These are phyloP conservation scores for Phaonia tiefii DNA, from an alignment of 2,888 invertebrate genomes.

Conservation along the genomic window DNA sequence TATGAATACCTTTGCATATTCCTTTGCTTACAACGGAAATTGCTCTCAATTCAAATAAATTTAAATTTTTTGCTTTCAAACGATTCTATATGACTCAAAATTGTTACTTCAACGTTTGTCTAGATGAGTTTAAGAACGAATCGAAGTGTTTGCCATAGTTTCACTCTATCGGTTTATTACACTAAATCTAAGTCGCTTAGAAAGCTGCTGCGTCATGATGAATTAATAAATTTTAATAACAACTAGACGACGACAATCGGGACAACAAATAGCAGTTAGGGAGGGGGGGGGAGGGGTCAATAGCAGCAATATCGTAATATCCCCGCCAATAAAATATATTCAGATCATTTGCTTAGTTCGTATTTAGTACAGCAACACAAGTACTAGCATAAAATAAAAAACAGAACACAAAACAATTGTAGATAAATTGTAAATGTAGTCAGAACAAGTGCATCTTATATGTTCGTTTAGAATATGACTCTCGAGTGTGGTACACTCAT, in stretches of 20 bases:
- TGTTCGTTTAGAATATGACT: not conserved
- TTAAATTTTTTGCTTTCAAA: too few species aligned
- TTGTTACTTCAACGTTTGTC: not conserved
- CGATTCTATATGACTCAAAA: not conserved
- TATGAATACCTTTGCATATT: too few species aligned
- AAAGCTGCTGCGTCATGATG: slow-evolving; percentile 60
- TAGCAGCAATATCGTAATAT: slow-evolving; percentile 1
- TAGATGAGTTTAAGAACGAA: not conserved
- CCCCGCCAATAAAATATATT: not conserved
- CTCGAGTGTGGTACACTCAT: slow-evolving; percentile 18
- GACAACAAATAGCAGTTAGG: slow-evolving; percentile 17
- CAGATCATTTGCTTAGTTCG: slow-evolving; percentile 11
- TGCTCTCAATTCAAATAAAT: too few species aligned
- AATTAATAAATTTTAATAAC: slow-evolving; percentile 57
- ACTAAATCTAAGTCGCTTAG: not conserved
- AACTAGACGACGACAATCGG: not conserved
- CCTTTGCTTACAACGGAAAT: too few species aligned
- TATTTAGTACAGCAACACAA: slow-evolving; percentile 13
- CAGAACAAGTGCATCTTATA: slow-evolving; percentile 31
- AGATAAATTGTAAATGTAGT: slow-evolving; percentile 12
- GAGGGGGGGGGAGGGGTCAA: not conserved
- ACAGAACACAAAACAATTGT: slow-evolving; percentile 19
- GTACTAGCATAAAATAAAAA: slow-evolving; percentile 22
- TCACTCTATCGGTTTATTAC: not conserved
- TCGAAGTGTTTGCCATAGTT: not conserved